Percentiles rank a stretch among this genome's conserved stretches.
Evolutionary conservation across 2,797 vertebrate genomes (phyloP).

Genomic region (Hippoglossus hippoglossus): DNA sequence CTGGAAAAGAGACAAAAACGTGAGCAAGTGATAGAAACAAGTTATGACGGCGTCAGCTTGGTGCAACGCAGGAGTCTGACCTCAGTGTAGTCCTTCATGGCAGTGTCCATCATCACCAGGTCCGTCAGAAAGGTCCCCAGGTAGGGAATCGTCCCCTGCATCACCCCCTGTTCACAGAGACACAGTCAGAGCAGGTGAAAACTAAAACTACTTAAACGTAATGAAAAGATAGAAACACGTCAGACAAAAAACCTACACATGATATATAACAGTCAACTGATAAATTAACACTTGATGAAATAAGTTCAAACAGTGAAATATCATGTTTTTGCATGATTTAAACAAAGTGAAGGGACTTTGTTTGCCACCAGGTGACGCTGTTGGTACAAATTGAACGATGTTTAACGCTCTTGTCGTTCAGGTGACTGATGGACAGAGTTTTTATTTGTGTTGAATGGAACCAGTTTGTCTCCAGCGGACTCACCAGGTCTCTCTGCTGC

Average conservation of each 20-base stretch:
- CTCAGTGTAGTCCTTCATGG: slow-evolving; percentile 96
- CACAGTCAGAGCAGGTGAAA: no score
- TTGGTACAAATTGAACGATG: neutral
- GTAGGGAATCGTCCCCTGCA: slow-evolving; percentile 97
- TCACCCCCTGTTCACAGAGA: slow-evolving; percentile 87
- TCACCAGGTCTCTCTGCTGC: slow-evolving; percentile 93
- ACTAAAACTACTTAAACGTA: no score
- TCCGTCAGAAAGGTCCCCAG: slow-evolving; percentile 96
- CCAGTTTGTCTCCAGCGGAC: slow-evolving; percentile 29
- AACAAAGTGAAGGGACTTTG: neutral
- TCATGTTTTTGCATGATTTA: no score
- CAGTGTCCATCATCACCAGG: slow-evolving; percentile 98
- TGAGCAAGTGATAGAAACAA: neutral
- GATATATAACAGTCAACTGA: no score
- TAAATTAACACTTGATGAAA: no score
- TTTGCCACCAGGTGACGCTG: slow-evolving; percentile 48
- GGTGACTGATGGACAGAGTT: no score
- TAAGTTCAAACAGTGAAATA: no score
- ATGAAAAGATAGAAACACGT: no score
- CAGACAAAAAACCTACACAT: no score
- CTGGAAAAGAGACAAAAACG: slow-evolving; percentile 41
- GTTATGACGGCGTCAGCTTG: rapidly evolving
- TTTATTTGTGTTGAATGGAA: no score
- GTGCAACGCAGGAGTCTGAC: slow-evolving; percentile 65
- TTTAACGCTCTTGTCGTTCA: no score